Base-by-base conservation (phyloP, 2,888 invertebrate genomes). In the Nomada ruficornis region DNA sequence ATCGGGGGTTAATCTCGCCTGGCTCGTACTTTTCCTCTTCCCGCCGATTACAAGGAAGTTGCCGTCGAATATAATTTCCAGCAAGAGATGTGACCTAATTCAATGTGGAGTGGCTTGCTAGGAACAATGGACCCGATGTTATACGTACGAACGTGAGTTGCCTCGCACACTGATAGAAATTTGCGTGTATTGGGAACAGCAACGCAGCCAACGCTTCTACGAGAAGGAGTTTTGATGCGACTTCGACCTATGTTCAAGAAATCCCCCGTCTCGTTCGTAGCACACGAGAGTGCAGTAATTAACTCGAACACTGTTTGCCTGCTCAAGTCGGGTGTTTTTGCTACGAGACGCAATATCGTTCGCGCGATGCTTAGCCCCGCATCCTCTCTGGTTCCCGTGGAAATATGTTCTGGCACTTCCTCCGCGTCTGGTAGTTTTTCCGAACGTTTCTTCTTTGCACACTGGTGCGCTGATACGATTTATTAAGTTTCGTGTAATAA, bases 1-100 rank as follows among this genome's bases (percentile, higher is more conserved):
- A 18, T 10, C 36, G 64, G 68, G 50, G 50, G 50, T 73, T 73
- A 71, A 77, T 77, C 67, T 69, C 57, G 77, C 29, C 59, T 47
- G 52, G 70, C 44, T 62, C 70, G 59, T 68, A 71, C 74, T 77
- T 83, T 82, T 83, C 60, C 68, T 29, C 71, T 54, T 68, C 74
- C 64, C 67, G 50, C 74, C 78, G 71, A 79, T 76, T 84, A 71
- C 62, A 47, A 69, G 84, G 75, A 72, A 72, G 79, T 59, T 54
- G 62, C 69, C 74, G 71, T 74, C 76, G 79, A 84, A 87, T 86
- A 83, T 86, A 88, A 89, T 89, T 89, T 89, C 89, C 86, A 85
- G 74, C 29, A 65, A 81, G 77, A 67, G 68, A 80, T 74, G 78
- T 77, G 76, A 76, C 82, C 85, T 82, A 83, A 88, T 88, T 88